Evolutionary conservation across 2,797 vertebrate genomes (phyloP).

Genomic region (Coendou prehensilis): DNA sequence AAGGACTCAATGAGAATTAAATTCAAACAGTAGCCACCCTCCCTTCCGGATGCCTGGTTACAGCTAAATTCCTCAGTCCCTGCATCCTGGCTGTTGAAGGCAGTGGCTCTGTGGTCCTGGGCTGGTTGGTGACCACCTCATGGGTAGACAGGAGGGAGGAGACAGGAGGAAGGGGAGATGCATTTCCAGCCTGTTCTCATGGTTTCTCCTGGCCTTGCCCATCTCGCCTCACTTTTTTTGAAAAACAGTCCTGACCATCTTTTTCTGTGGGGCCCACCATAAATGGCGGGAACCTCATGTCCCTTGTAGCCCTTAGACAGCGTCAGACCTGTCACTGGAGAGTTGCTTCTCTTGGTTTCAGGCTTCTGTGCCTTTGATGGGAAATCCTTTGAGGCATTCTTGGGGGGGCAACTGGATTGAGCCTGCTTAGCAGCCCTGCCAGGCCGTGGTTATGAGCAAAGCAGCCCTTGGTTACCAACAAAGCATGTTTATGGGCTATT

Average conservation of each 20-base stretch:
- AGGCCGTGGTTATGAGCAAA: background rate
- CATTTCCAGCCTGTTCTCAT: background rate
- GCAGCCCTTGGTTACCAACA: background rate
- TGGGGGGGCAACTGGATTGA: background rate
- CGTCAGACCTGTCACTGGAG: background rate
- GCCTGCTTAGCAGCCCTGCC: background rate
- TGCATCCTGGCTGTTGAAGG: background rate
- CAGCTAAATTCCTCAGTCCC: background rate
- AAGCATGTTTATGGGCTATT: background rate
- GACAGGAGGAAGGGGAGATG: background rate
- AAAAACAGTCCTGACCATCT: background rate
- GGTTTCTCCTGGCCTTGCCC: background rate
- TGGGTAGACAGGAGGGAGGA: background rate
- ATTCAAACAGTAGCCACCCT: background rate
- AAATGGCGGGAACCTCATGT: too few species aligned
- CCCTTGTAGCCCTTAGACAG: background rate
- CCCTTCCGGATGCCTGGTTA: background rate
- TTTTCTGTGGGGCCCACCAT: background rate
- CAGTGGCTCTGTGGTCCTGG: background rate
- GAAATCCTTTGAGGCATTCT: conserved; percentile 53
- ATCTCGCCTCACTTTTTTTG: background rate
- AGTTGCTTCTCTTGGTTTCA: background rate
- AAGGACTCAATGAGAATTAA: background rate
- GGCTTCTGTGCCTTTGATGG: conserved; percentile 14
- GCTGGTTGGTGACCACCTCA: background rate